Evolutionary conservation across 2,797 vertebrate species (phyloP).

Genomic region (Tadarida brasiliensis): DNA sequence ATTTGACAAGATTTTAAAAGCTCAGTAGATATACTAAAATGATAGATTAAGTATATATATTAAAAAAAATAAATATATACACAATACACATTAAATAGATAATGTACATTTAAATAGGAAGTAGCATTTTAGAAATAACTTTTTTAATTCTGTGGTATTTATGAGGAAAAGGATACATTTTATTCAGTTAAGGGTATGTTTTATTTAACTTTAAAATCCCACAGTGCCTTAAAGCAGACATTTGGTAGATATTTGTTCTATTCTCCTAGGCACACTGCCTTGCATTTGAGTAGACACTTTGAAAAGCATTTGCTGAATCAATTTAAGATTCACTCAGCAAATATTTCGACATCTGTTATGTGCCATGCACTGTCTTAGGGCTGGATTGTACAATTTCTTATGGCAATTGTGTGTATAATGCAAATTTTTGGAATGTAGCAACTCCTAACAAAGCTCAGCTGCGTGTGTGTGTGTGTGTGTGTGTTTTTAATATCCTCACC

Average conservation of each 20-base stretch:
- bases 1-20: constrained; percentile 64
- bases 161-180: constrained; percentile 31
- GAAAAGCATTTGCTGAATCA: constrained; percentile 47
- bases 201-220: constrained; percentile 52
- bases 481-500: too few relatives aligned
- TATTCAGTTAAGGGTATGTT: constrained; percentile 25
- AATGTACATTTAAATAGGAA: constrained; percentile 46
- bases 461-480: too few relatives aligned
- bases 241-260: constrained; percentile 6
- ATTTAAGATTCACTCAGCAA: constrained; percentile 25
- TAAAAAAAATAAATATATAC: not conserved
- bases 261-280: not conserved
- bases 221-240: not conserved
- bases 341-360: not conserved
- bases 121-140: constrained; percentile 42
- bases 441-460: constrained; percentile 31
- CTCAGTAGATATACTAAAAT: not conserved
- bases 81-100: constrained; percentile 19
- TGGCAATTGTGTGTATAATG: not conserved
- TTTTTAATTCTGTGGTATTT: constrained; percentile 52
- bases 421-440: constrained; percentile 21
- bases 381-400: constrained; percentile 15
- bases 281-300: not conserved
- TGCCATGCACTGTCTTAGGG: not conserved
- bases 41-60: constrained; percentile 9